These are phyloP conservation scores for Muntiacus muntjak DNA, from an alignment of 2,113 vertebrate species.

Conservation along the genomic window DNA sequence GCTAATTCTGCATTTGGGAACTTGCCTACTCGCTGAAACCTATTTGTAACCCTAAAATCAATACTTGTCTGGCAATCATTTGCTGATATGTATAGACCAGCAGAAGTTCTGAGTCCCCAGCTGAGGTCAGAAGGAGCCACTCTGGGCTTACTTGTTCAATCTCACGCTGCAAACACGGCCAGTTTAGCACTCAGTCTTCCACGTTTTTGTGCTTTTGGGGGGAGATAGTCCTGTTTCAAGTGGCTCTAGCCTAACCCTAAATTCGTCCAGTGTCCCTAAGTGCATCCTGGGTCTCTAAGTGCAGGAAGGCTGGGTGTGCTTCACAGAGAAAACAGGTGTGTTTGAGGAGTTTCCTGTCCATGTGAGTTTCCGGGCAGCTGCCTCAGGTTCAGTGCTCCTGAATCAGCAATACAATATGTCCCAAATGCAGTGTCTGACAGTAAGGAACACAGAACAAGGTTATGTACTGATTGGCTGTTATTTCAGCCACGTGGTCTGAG, in stretches of 20 bases:
- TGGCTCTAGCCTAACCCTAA: background rate
- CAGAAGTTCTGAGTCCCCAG: background rate
- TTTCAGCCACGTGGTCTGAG: background rate
- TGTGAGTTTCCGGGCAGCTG: background rate
- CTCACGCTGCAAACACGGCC: fast-evolving
- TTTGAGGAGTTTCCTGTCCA: background rate
- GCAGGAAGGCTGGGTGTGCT: background rate
- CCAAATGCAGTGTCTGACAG: fast-evolving
- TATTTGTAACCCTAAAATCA: background rate
- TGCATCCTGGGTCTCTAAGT: background rate
- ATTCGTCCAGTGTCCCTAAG: background rate
- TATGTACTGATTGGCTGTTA: background rate
- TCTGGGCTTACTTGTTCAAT: background rate
- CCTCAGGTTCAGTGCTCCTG: fast-evolving
- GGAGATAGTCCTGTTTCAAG: background rate
- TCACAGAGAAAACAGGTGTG: fast-evolving
- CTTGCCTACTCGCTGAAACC: fast-evolving
- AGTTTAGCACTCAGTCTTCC: background rate
- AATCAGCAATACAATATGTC: background rate
- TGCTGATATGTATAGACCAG: fast-evolving
- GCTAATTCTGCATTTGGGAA: background rate
- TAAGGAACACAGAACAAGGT: fast-evolving
- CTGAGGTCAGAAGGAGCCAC: background rate
- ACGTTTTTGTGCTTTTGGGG: background rate
- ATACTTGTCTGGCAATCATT: background rate